phyloP scores from a whole-genome alignment of 2,113 vertebrate species.

The Rhizomys pruinosus region DNA sequence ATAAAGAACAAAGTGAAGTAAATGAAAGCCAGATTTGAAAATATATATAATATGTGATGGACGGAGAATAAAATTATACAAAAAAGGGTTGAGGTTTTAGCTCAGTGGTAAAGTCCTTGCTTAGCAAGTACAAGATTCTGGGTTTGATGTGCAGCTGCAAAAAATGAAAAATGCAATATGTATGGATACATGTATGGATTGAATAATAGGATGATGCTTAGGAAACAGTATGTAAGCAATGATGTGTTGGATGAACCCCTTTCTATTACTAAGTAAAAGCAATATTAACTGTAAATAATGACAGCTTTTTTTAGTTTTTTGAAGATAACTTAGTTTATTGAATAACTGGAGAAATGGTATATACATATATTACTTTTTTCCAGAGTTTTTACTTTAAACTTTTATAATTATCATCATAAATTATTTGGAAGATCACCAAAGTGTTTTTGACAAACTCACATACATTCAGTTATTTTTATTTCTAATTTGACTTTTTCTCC shows the following conservation, averaged over 20 bases:
- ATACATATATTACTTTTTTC: too few relatives aligned
- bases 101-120: too few relatives aligned
- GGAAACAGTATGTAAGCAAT: background rate
- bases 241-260: background rate
- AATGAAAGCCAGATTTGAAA: background rate
- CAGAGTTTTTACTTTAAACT: too few relatives aligned
- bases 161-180: background rate
- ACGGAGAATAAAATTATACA: background rate
- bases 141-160: too few relatives aligned
- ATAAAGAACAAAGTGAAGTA: background rate
- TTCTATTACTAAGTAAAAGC: too few relatives aligned
- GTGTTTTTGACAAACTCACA: background rate
- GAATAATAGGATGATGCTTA: background rate
- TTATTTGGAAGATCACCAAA: background rate
- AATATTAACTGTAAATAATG: background rate
- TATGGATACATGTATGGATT: background rate
- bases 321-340: too few relatives aligned
- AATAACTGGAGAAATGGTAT: too few relatives aligned
- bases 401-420: background rate
- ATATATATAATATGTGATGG: background rate
- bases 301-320: background rate
- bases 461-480: background rate
- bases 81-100: background rate
- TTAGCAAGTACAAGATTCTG: too few relatives aligned
- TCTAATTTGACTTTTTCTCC: background rate